phyloP scores from a whole-genome alignment of 2,797 vertebrate genomes.

The Mus minutoides region DNA sequence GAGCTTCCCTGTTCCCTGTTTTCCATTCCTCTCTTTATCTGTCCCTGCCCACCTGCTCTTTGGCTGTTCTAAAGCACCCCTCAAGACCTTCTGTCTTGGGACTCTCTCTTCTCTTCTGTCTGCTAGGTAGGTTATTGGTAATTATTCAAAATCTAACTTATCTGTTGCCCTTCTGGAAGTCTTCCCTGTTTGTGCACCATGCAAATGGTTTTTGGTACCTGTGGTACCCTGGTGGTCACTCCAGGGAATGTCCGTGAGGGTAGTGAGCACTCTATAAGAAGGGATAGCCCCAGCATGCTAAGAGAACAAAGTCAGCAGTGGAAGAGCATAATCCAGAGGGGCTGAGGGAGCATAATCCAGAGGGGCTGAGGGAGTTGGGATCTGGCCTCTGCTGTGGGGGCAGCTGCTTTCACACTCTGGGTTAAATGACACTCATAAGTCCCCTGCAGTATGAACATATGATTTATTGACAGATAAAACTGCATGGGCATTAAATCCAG shows the following conservation, averaged over 20 bases:
- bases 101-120: background rate
- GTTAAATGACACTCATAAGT: background rate
- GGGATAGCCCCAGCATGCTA: no score
- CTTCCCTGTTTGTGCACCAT: background rate
- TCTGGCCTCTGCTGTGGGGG: background rate
- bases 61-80: background rate
- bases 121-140: background rate
- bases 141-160: background rate
- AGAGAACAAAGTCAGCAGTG: background rate
- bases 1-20: background rate
- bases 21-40: background rate
- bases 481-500: background rate
- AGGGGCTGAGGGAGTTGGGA: background rate
- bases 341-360: no score
- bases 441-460: background rate
- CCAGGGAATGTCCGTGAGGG: background rate
- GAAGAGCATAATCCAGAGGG: no score
- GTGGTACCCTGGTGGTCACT: background rate
- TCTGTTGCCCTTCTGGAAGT: background rate
- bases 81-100: background rate
- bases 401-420: background rate
- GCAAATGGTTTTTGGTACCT: background rate
- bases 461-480: background rate
- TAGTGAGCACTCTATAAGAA: background rate
- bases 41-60: background rate